Evolutionary conservation across 2,113 vertebrate species (phyloP), one percentile per base, ranked within the genome.

Genomic region (Ciconia maguari): DNA sequence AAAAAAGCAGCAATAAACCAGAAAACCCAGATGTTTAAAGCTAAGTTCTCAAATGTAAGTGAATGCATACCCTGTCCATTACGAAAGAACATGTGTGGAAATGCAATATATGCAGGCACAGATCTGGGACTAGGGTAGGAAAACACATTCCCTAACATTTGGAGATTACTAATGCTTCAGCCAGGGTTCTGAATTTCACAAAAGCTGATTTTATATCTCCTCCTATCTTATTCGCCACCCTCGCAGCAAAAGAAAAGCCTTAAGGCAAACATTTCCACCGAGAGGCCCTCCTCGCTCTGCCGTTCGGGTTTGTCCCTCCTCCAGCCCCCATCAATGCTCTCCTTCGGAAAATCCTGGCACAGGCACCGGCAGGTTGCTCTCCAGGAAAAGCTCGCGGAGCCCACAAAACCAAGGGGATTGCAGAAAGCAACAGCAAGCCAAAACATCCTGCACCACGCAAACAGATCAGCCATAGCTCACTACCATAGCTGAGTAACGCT

Each of bases 11-110:
- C 80, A 87, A 86, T 87, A 89, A 80, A 91, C 7, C 86, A 93
- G 87, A 89, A 92, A 87, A 13, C 60, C 87, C 95, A 95, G 88
- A 80, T 91, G 93, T 93, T 75, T 80, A 32, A 64, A 87, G 65
- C 81, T 19, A 87, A 89, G 80, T 76, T 76, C 70, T 83, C 58
- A 54, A 69, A 90, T 2, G 42, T 51, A 76, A 95, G 87, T 1
- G 5, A 80, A 72, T 10, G n/a, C 48, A 5, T 13, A 70, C 58
- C 95, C 83, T 69, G 89, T 74, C 91, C 93, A 79, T 87, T 49
- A 65, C 3, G 29, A 1, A 13, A 76, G 86, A 75, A 65, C 78
- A 70, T 0, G 46, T 29, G 82, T 83, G 89, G 75, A 91, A 95
- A 83, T 20, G 62, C 81, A 89, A 83, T 36, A 27, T 48, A 83